A percentile compares a stretch with the other conserved stretches of the same genome.
phyloP scores from a whole-genome alignment of 2,888 invertebrate species.

The Sthenelais limicola region DNA sequence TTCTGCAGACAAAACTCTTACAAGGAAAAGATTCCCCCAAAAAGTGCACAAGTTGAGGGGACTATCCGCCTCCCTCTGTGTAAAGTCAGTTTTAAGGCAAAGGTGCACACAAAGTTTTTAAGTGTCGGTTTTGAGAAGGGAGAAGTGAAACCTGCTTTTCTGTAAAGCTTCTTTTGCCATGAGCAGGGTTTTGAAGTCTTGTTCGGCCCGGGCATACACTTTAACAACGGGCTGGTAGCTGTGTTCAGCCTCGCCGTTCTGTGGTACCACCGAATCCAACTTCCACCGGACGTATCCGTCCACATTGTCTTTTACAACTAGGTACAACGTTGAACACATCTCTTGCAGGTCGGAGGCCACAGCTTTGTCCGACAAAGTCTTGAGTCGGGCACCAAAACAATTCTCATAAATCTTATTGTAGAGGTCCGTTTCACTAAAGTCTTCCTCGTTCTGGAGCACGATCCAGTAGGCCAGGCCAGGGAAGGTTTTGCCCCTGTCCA shows the following conservation, averaged over 20 bases:
- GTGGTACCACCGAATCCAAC: constrained; percentile 12
- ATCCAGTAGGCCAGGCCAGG: constrained; percentile 34
- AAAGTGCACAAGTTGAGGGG: too few relatives aligned
- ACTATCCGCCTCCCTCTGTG: too few relatives aligned
- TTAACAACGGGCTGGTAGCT: constrained; percentile 26
- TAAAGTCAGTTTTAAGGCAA: too few relatives aligned
- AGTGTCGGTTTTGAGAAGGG: constrained; percentile 26
- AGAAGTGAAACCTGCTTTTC: constrained; percentile 31
- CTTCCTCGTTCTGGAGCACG: constrained; percentile 22
- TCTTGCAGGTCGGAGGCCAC: constrained; percentile 26
- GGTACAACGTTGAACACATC: constrained; percentile 32
- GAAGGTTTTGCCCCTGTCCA: constrained; percentile 25
- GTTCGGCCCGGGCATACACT: constrained; percentile 26
- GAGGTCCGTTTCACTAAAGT: constrained; percentile 29
- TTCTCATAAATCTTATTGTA: constrained; percentile 35
- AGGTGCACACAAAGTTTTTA: too few relatives aligned
- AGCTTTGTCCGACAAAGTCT: constrained; percentile 19
- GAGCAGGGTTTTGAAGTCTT: constrained; percentile 33
- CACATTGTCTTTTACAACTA: constrained; percentile 30
- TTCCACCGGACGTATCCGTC: constrained; percentile 30
- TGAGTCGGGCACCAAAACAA: constrained; percentile 28
- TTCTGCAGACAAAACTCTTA: too few relatives aligned
- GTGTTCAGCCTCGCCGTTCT: not conserved
- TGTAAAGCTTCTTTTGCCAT: constrained; percentile 27
- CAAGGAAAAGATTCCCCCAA: too few relatives aligned